A percentile compares a stretch with the other conserved stretches of the same genome.
Conservation (phyloP, 2,797 vertebrate species). For the Thunnus albacares region DNA sequence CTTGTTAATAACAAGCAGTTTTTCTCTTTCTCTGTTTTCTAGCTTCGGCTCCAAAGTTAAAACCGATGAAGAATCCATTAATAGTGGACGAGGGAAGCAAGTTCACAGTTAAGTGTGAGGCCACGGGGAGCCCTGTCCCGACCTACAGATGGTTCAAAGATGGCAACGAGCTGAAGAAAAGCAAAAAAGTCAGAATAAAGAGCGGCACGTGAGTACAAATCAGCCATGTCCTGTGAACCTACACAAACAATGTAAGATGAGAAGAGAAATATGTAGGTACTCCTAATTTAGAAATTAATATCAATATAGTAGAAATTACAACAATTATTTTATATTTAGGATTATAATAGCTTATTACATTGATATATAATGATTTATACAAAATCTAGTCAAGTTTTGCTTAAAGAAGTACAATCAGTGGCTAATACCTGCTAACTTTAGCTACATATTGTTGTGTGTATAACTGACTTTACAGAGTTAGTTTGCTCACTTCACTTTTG, state of each 20-base stretch:
- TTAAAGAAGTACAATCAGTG: background rate
- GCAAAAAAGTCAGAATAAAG: constrained; percentile 92
- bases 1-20: constrained; percentile 34
- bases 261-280: constrained; percentile 15
- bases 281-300: constrained; percentile 6
- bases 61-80: constrained; percentile 91
- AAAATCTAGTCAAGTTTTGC: no score
- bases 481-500: background rate
- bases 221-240: constrained; percentile 22
- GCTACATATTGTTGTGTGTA: background rate
- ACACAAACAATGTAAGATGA: constrained; percentile 10
- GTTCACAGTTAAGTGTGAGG: constrained; percentile 94
- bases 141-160: constrained; percentile 98
- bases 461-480: background rate
- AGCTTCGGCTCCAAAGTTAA: constrained; percentile 93
- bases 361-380: no score
- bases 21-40: constrained; percentile 49
- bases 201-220: constrained; percentile 89
- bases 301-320: background rate
- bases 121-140: constrained; percentile 90
- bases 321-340: no score
- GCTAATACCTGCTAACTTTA: constrained; percentile 19
- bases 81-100: constrained; percentile 91
- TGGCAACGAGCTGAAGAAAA: constrained; percentile 94
- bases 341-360: no score